Percentiles rank a stretch among this genome's conserved stretches.
phyloP scores from a whole-genome alignment of 2,113 vertebrate species.

The Mustela lutreola region DNA sequence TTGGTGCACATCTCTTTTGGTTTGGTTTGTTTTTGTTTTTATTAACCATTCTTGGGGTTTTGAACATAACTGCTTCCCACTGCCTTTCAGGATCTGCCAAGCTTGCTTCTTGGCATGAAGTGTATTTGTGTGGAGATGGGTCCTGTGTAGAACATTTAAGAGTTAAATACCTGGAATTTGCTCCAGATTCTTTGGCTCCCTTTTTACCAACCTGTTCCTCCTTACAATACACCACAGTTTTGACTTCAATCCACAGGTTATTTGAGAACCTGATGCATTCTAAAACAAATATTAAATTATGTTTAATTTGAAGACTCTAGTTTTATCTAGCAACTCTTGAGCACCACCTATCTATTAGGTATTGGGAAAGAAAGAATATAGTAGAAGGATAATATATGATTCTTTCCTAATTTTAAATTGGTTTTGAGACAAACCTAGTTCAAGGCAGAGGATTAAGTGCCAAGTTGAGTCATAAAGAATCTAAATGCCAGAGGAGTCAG shows the following conservation, averaged over 20 bases:
- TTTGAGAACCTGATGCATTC: not conserved
- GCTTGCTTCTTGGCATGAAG: not conserved
- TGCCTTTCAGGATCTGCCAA: not conserved
- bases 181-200: not conserved
- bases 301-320: slow-evolving; percentile 45
- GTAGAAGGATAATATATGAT: not conserved
- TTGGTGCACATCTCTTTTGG: not conserved
- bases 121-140: not conserved
- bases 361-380: not conserved
- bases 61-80: not conserved
- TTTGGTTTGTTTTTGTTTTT: not conserved
- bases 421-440: slow-evolving; percentile 13
- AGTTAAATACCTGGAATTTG: not conserved
- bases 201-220: slow-evolving; percentile 22
- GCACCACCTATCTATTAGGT: not conserved
- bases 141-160: not conserved
- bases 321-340: not conserved
- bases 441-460: not conserved
- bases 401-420: not conserved
- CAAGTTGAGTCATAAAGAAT: not conserved
- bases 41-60: not conserved
- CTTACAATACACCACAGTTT: not conserved
- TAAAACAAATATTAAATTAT: not conserved
- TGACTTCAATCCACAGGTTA: not conserved
- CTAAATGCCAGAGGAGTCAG: slow-evolving; percentile 15